A percentile compares a stretch with the other conserved stretches of the same genome.
Evolutionary conservation across 1,140 invertebrate species (phyloP).

Genomic region (Pantala flavescens): DNA sequence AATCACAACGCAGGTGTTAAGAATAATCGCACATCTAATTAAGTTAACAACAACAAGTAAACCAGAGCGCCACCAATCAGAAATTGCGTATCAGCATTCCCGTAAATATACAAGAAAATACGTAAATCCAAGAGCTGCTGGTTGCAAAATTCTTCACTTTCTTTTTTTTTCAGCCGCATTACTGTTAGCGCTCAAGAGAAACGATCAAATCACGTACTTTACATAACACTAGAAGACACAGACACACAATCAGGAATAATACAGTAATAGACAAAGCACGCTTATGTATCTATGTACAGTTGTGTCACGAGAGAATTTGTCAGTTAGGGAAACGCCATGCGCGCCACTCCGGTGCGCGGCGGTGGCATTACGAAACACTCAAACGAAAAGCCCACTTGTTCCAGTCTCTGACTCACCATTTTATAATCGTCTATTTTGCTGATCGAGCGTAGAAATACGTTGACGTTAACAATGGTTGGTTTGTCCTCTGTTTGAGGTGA

Average conservation of each 20-base stretch:
- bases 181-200: neutral
- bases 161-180: neutral
- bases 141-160: neutral
- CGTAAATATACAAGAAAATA: neutral
- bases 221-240: neutral
- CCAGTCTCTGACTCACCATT: constrained; percentile 73
- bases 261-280: neutral
- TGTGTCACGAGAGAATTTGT: neutral
- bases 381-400: constrained; percentile 15
- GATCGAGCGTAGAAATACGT: constrained; percentile 92
- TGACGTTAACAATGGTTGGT: constrained; percentile 73
- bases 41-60: neutral
- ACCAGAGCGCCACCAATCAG: constrained; percentile 2
- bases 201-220: neutral
- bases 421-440: constrained; percentile 98
- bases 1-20: too few species aligned
- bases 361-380: neutral
- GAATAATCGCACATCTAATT: too few species aligned
- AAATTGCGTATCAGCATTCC: neutral
- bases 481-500: constrained; percentile 38
- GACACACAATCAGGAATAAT: neutral
- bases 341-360: neutral
- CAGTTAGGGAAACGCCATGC: neutral
- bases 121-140: neutral
- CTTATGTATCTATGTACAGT: neutral